Conservation (phyloP, 2,797 vertebrate species). For the Balearica regulorum region DNA sequence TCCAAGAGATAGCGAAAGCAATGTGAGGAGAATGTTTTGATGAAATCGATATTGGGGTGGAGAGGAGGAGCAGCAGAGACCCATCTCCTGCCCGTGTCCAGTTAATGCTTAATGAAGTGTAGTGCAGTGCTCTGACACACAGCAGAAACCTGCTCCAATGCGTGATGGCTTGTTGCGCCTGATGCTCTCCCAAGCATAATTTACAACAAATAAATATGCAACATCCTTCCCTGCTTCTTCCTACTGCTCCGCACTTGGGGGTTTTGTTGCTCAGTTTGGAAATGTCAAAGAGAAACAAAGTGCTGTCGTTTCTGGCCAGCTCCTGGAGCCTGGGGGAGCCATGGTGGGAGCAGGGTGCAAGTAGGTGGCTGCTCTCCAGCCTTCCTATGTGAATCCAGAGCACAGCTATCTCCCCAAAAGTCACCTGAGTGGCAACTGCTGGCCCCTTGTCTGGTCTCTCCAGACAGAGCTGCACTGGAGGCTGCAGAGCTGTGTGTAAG, state of each 20-base stretch:
- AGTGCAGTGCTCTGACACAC: neutral
- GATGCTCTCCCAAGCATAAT: neutral
- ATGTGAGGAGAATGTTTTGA: neutral
- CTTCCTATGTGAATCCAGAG: neutral
- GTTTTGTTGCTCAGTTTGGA: neutral
- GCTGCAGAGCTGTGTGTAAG: neutral
- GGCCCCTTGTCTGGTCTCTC: accelerated
- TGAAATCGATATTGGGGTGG: neutral
- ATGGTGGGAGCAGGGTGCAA: neutral
- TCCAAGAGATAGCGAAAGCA: neutral
- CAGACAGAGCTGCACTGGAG: neutral
- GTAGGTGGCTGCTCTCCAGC: neutral
- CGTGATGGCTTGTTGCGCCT: neutral
- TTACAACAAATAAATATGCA: neutral
- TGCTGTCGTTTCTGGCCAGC: neutral
- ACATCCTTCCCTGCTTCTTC: neutral
- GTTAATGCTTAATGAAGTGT: neutral
- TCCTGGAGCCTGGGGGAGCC: accelerated
- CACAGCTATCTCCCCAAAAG: neutral
- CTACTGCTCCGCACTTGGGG: neutral
- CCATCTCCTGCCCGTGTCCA: neutral
- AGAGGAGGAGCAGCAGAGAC: neutral
- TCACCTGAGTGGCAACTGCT: neutral
- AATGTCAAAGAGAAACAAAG: neutral
- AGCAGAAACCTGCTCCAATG: neutral